Evolutionary conservation across 35 echinoderm and acorn worm species (phyloP), one percentile per base, ranked within the genome.

Genomic region (Diadema setosum): DNA sequence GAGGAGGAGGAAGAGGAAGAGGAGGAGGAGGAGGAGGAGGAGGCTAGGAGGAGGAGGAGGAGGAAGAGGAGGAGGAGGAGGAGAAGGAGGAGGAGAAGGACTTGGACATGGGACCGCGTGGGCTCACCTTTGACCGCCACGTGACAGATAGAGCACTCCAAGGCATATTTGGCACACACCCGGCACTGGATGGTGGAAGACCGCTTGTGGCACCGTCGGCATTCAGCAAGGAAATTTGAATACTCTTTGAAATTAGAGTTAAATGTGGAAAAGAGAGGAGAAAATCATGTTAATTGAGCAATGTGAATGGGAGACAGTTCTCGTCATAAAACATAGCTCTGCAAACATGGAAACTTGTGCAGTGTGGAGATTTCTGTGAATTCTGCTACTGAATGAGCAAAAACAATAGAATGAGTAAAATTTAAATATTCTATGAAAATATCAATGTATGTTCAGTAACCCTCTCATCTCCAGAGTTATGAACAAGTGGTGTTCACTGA

Each of bases 121-220:
- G 17, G 29, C 59, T 84, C 23, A 94, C 96, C 96, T 98, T 91
- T 98, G 5, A 98, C 96, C 29, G 92, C 84, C 0, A 94, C 69
- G 58, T 98, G 96, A 70, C 96, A 98, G 30, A 98, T 89, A 17
- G 96, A 83, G 82, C 96, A 98, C 26, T 85, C 83, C 46, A 98
- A 98, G 55, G 82, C 88, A 58, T 88, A 98, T 21, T 86, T 81
- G 30, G 27, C 58, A 74, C 96, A 98, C 17, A 80, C 48, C 49
- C 92, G 84, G 82, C 96, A 98, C 24, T 81, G 39, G 17, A 85
- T 58, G 11, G 48, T 80, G n/a, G 58, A 52, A 12, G 84, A 90
- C 27, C 44, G 85, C 45, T 88, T 94, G 20, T 91, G 30, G 73
- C 96, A 98, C 50, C 86, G 57, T 23, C 90, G 92, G 30, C 96